These are phyloP conservation scores for Grammomys dolichurus DNA, from an alignment of 2,113 vertebrate species.

Conservation along the genomic window DNA sequence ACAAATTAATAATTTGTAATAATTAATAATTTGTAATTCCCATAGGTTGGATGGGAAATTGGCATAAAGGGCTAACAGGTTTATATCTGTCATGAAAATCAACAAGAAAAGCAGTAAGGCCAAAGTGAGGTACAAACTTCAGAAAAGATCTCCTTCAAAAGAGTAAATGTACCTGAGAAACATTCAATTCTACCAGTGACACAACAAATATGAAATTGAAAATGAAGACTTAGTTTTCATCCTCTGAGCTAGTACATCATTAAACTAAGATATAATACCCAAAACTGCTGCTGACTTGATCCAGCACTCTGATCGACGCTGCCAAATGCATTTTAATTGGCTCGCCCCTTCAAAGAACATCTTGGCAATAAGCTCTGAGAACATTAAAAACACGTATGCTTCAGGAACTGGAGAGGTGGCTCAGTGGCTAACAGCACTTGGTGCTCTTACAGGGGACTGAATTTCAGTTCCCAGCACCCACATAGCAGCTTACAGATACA, in stretches of 20 bases:
- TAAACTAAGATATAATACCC: slow-evolving; percentile 7
- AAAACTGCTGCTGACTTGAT: background rate
- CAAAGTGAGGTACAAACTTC: background rate
- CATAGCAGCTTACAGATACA: background rate
- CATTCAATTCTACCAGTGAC: background rate
- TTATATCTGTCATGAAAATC: slow-evolving; percentile 32
- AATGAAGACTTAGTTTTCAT: slow-evolving; percentile 19
- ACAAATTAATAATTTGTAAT: background rate
- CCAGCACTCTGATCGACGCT: background rate
- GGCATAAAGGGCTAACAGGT: background rate
- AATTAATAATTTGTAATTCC: slow-evolving; percentile 15
- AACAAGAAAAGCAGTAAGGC: background rate
- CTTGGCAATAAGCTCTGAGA: slow-evolving; percentile 36
- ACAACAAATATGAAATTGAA: slow-evolving; percentile 24
- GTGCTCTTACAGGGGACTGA: too few species aligned
- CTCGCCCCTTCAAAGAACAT: slow-evolving; percentile 1
- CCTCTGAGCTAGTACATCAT: slow-evolving; percentile 3
- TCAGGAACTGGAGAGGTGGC: too few species aligned
- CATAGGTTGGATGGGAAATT: background rate
- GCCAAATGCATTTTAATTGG: slow-evolving; percentile 11
- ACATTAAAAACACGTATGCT: background rate
- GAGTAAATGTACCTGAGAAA: background rate
- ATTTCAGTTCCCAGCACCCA: background rate
- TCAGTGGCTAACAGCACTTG: background rate
- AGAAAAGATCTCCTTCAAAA: slow-evolving; percentile 15